phyloP scores from a whole-genome alignment of 2,888 invertebrate genomes.

The Xestia c-nigrum region DNA sequence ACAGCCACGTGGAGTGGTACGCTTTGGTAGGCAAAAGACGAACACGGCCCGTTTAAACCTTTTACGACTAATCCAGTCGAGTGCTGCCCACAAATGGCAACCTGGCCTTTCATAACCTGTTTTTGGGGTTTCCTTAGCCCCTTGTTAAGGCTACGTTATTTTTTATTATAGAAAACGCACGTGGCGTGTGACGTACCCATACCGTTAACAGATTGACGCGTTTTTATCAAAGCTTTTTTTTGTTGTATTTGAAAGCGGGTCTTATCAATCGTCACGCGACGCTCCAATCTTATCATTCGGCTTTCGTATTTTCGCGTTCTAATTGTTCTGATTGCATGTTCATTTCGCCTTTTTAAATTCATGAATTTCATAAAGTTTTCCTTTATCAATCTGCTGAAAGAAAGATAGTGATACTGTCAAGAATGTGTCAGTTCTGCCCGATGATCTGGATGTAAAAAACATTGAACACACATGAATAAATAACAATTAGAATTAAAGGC shows the following conservation, averaged over 20 bases:
- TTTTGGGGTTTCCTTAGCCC: slow-evolving; percentile 89
- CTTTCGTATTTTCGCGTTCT: slow-evolving; percentile 53
- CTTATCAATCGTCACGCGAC: slow-evolving; percentile 57
- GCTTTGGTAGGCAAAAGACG: slow-evolving; percentile 84
- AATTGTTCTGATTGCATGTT: slow-evolving; percentile 56
- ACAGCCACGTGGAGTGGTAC: slow-evolving; percentile 82
- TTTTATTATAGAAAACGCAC: slow-evolving; percentile 77
- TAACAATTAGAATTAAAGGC: slow-evolving; percentile 8
- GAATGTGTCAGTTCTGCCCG: slow-evolving; percentile 20
- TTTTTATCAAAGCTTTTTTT: slow-evolving; percentile 54
- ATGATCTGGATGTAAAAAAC: slow-evolving; percentile 14
- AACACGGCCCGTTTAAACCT: slow-evolving; percentile 87
- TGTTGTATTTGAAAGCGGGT: slow-evolving; percentile 45
- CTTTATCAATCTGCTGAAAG: slow-evolving; percentile 24
- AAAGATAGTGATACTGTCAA: slow-evolving; percentile 11
- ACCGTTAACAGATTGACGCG: slow-evolving; percentile 59
- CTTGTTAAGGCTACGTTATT: slow-evolving; percentile 78
- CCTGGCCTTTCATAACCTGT: slow-evolving; percentile 89
- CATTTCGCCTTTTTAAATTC: slow-evolving; percentile 34
- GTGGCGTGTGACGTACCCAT: slow-evolving; percentile 67
- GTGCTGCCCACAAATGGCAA: slow-evolving; percentile 87
- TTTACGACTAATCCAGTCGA: slow-evolving; percentile 90
- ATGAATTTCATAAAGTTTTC: slow-evolving; percentile 21
- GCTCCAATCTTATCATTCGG: slow-evolving; percentile 48
- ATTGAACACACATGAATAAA: slow-evolving; percentile 14